These are phyloP conservation scores for Belgica antarctica DNA, from an alignment of 2,888 invertebrate species.

Conservation along the genomic window DNA sequence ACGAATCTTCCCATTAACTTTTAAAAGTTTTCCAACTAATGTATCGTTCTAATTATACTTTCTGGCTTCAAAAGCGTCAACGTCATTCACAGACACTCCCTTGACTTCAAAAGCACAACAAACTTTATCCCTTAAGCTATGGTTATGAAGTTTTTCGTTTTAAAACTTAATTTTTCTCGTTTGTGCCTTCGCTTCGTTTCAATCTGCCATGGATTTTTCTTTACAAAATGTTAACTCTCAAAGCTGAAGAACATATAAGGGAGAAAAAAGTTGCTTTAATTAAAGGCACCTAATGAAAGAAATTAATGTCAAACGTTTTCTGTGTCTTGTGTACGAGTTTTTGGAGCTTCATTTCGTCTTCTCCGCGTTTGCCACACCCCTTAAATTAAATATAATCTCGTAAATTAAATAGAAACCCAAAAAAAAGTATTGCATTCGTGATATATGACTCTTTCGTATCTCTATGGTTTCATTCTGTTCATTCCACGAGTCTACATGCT, in stretches of 20 bases:
- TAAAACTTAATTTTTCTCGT: background rate
- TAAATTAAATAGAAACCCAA: slow-evolving; percentile 41
- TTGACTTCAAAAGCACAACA: background rate
- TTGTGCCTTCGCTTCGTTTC: background rate
- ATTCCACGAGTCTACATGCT: background rate
- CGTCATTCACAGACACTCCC: too few relatives aligned
- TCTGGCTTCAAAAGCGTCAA: too few relatives aligned
- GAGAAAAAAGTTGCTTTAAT: slow-evolving; percentile 16
- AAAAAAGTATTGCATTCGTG: background rate
- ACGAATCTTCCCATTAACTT: too few relatives aligned
- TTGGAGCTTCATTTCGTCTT: too few relatives aligned
- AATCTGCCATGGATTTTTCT: background rate
- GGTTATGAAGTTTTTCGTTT: slow-evolving; percentile 9
- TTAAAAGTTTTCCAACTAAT: too few relatives aligned
- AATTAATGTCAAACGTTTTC: too few relatives aligned
- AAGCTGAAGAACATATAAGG: background rate
- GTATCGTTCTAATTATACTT: too few relatives aligned
- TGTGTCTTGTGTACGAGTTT: too few relatives aligned
- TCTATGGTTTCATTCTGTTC: background rate
- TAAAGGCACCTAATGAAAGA: slow-evolving; percentile 36
- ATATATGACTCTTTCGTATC: slow-evolving; percentile 34
- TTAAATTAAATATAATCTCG: slow-evolving; percentile 39
- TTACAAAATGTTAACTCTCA: background rate
- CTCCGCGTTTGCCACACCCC: background rate
- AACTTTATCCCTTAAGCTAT: background rate